Base-by-base conservation (phyloP, 2,797 vertebrate genomes). In the Gymnoscopelus microlampas region DNA sequence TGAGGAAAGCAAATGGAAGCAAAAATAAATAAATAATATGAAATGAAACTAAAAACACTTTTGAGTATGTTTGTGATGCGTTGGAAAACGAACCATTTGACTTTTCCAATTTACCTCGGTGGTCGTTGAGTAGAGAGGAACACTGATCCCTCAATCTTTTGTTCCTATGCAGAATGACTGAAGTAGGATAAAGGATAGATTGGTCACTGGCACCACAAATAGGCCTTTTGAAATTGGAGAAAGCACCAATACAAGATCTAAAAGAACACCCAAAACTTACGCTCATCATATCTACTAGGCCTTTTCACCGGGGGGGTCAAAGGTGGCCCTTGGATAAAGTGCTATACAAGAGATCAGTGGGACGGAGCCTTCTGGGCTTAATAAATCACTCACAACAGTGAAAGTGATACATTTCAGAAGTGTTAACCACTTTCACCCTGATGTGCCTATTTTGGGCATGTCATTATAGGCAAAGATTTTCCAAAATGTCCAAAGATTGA, bases 291-390 rank as follows among this genome's bases (percentile, higher is more conserved):
- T 95, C 96, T 97, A 95, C 94, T 89, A 90, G 93, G 94, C 92
- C 94, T 91, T 92, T 95, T 97, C 93, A 97, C 88, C 91, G 74
- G 80, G 89, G 9, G 93, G 96, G 97, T 97, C 96, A 97, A 91
- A 98, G 96, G 97, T 97, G 94, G 92, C 93, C 91, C 94, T 95
- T 93, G 95, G 96, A 98, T 98, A 97, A 96, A 96, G 95, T 96
- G 94, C 93, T 73, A 94, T 94, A 96, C 96, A 98, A 95, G 95
- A 98, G 96, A 97, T 98, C 96, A 97, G 95, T 94, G 89, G 92
- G 91, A 82, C 87, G 87, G 91, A 91, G 88, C 93, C 94, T 94
- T 94, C 93, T 89, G 91, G 93, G 90, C 92, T 93, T 91, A 87
- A 88, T 89, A 94, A 93, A 87, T 81, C 83, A 73, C 82, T 84